Base-by-base conservation (phyloP, 2,888 invertebrate genomes). In the Zelleria hepariella region DNA sequence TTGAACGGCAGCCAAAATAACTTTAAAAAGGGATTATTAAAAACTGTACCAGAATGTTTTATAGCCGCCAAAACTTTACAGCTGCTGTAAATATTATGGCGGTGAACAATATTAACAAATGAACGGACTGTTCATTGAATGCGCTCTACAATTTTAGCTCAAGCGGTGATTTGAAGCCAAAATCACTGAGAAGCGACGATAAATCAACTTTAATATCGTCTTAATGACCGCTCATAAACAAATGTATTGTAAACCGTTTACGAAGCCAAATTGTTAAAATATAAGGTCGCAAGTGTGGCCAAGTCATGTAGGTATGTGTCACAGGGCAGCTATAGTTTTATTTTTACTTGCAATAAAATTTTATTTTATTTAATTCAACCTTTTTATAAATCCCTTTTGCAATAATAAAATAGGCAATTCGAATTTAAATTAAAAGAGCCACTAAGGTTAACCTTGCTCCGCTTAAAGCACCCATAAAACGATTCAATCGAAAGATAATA, bases 171-270 rank as follows among this genome's bases (percentile, higher is more conserved):
- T 72, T 72, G 75, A 75, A 66, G 73, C 71, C 66, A 70, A 71
- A 75, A 82, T 82, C 79, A 79, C 73, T 78, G 71, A 66, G 69
- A 69, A 66, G 63, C 65, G 58, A 68, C 65, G 69, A 70, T 87
- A 87, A 87, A 86, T 87, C 86, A 88, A 74, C 77, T 83, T 86
- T 82, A 82, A 80, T 77, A 72, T 77, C 72, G 71, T 80, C 83
- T 86, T 87, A 83, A 87, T 82, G 81, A 75, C 73, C 72, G 65
- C 62, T 73, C 72, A 75, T 83, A 79, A 85, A 80, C 75, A 74
- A 42, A 71, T 74, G 74, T 69, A 78, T 80, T 74, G 76, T 73
- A 69, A 67, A 70, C 68, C 66, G 67, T 67, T 68, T 68, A 68
- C 62, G 64, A 64, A 66, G 64, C 66, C 62, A 63, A 60, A 62